Base-by-base conservation (phyloP, 2,113 vertebrate genomes). In the Corydoras maculifer region DNA sequence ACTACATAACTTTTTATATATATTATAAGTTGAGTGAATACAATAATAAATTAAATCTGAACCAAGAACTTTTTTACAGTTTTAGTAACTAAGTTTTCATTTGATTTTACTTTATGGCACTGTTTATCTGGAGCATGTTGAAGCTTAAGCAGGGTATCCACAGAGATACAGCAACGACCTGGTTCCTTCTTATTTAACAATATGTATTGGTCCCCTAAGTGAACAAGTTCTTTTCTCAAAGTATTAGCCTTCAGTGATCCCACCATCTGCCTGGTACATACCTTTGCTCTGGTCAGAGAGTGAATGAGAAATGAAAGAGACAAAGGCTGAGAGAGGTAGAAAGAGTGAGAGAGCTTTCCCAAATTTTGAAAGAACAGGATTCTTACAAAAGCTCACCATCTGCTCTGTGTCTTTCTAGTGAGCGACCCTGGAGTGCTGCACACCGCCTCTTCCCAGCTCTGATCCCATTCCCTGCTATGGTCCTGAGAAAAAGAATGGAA, bases 211-310 rank as follows among this genome's bases (percentile, higher is more conserved):
- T 83, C 90, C 92, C 91, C 90, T 88, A 90, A 86, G 90, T 91
- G 92, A 94, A 90, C 93, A 91, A 91, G 94, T 94, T 93, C 93
- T 62, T 32, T 67, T 68, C 91, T 94, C 92, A 93, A 94, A 93
- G 93, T 96, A 97, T 95, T 94, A 98, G 94, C 92, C 94, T 90
- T 92, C 94, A 95, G 96, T 96, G 95, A 95, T 95, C 93, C 94
- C 92, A 92, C 93, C 94, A 97, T 97, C 94, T 97, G 94, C 94
- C 93, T 29, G 53, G 72, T 58, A 50, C 89, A 88, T 94, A 94
- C 93, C 93, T 94, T 93, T 85, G 88, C 90, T 92, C 91, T 91
- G 93, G 91, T 92, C 65, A n/a, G 32, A 48, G 74, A 58, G 58
- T 61, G 30, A 8, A 32, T 69, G 63, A 73, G 13, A 65, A 49